phyloP scores from a whole-genome alignment of 2,888 invertebrate genomes.

The Acrobasis consociella region DNA sequence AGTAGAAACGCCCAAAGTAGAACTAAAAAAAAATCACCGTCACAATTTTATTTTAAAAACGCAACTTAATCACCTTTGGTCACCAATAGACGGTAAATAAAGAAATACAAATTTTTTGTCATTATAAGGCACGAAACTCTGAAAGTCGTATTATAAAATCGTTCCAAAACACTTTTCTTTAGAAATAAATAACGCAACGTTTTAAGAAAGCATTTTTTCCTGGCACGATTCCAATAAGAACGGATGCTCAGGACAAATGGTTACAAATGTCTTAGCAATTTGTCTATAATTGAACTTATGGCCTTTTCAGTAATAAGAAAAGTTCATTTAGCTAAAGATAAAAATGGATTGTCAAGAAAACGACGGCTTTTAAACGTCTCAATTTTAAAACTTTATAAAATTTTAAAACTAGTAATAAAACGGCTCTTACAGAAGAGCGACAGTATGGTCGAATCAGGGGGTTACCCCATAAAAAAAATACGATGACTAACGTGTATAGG shows the following conservation, averaged over 20 bases:
- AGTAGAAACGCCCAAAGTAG: too few relatives aligned
- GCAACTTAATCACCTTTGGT: too few relatives aligned
- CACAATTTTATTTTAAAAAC: too few relatives aligned
- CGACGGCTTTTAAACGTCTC: background rate
- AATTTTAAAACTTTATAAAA: too few relatives aligned
- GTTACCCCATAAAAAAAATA: too few relatives aligned
- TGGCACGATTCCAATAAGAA: constrained; percentile 19
- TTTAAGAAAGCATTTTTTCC: constrained; percentile 10
- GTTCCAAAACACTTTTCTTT: background rate
- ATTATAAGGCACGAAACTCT: background rate
- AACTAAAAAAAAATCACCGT: too few relatives aligned
- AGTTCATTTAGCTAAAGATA: background rate
- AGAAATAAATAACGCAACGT: background rate
- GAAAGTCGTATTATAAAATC: background rate
- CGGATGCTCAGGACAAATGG: constrained; percentile 18
- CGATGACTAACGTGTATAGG: too few relatives aligned
- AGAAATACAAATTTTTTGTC: too few relatives aligned
- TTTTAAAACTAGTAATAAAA: too few relatives aligned
- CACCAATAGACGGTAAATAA: too few relatives aligned
- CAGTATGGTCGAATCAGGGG: too few relatives aligned
- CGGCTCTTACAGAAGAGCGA: too few relatives aligned
- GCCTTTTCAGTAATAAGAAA: constrained; percentile 8
- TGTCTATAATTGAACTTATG: constrained; percentile 19
- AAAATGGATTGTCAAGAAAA: background rate
- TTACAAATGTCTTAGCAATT: constrained; percentile 20